Evolutionary conservation across 1,140 invertebrate genomes (phyloP), one percentile per base, ranked within the genome.

Genomic region (Hypothenemus hampei): DNA sequence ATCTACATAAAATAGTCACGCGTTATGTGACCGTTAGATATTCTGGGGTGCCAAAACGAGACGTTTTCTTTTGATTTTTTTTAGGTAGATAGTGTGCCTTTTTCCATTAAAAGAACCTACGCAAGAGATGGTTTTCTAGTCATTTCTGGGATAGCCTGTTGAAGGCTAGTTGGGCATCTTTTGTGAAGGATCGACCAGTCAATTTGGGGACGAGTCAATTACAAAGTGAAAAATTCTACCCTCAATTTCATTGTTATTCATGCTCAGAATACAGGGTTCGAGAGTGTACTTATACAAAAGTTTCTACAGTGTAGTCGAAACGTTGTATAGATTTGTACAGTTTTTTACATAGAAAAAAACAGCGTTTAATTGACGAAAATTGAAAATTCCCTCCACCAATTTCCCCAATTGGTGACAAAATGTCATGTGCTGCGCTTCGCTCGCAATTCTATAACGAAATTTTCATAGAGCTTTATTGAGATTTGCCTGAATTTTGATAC

Each of bases 1-100:
- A 65, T 61, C 62, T 58, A 65, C 5, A 18, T 37, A 61, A 43
- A 50, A 65, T 64, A 65, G 63, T 63, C 57, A 51, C 39, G 62
- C 61, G 61, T 57, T 58, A 65, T 40, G 31, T 16, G 29, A 44
- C 57, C n/a, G n/a, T n/a, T n/a, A n/a, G n/a, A 67, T 64, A 68
- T 71, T 70, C 67, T 70, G 63, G 67, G 69, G 69, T 71, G 69
- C 69, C 69, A 71, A 71, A 67, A 44, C 23, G 44, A 49, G 50
- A 57, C 59, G 57, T 35, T 60, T n/a, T n/a, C n/a, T n/a, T n/a
- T n/a, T n/a, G n/a, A n/a, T n/a, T n/a, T n/a, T 62, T 56, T 33
- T 40, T 62, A 49, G 35, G 35, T 62, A 52, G 61, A 57, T 69
- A 64, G 64, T 64, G 68, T 72, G 67, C 69, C 69, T 70, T 70